Evolutionary conservation across 2,113 vertebrate species (phyloP), one percentile per base, ranked within the genome.

Genomic region (Aphyosemion australe): DNA sequence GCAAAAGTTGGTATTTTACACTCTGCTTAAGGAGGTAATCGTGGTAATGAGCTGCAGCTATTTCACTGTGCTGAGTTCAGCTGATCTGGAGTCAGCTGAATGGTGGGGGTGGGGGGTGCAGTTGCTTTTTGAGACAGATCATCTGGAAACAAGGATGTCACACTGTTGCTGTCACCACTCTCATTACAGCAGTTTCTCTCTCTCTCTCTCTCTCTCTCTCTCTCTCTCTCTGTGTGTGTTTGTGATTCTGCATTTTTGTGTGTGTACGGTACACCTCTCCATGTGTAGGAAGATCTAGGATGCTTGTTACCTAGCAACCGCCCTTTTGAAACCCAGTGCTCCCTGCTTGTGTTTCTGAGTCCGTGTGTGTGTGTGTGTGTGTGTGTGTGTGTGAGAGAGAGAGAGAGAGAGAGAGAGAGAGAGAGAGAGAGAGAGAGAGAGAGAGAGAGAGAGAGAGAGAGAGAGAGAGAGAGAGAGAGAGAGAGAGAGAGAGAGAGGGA

Each of bases 231-330:
- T 66, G 20, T 21, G 13, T 51, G 46, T 63, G 65, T 65, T 2
- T 37, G 34, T 9, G 34, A 4, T 2, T 37, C 2, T 9, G 34
- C 6, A 5, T 74, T 37, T 41, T 14, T 12, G 47, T 70, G 41
- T 63, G 59, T 65, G 71, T 50, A 14, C 18, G 65, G 64, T 37
- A 61, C 72, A 69, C 55, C 70, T 69, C 56, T 78, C 72, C 58
- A 62, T 81, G 86, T 91, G 87, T 87, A 87, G 86, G 89, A 84
- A 75, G 85, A 86, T 65, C 70, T 48, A 71, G 79, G 88, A 89
- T 86, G 84, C 89, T 82, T 90, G 92, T 93, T 90, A 83, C 92
- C 75, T 90, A 91, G 92, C 91, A 91, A 93, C 89, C 60, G n/a
- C 69, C 76, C 87, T 73, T 59, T 61, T 72, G 74, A 76, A 74